These are phyloP conservation scores for Mechanitis messenoides DNA, from an alignment of 2,888 invertebrate species.

Conservation along the genomic window DNA sequence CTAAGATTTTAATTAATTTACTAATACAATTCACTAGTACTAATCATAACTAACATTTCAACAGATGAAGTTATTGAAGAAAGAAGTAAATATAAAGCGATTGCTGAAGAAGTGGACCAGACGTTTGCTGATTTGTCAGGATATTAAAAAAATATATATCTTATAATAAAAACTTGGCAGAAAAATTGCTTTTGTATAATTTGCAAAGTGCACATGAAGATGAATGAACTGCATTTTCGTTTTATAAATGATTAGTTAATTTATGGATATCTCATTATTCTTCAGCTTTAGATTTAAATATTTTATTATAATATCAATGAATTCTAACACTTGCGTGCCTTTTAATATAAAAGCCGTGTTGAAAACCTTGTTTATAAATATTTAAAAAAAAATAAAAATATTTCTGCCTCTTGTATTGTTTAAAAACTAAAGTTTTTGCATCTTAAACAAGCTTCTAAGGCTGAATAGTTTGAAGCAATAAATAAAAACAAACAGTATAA, in stretches of 20 bases:
- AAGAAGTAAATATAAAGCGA: conserved; percentile 98
- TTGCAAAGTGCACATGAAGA: conserved; percentile 30
- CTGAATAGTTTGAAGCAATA: no score
- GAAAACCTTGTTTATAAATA: neutral
- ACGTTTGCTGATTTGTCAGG: conserved; percentile 97
- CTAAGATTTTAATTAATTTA: neutral
- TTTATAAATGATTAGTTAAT: no score
- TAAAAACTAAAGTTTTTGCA: no score
- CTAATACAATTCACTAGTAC: conserved; percentile 3
- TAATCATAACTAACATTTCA: conserved; percentile 44
- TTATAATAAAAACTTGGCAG: conserved; percentile 28
- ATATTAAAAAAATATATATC: conserved; percentile 76
- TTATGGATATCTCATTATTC: no score
- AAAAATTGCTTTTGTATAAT: conserved; percentile 29
- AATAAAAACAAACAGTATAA: no score
- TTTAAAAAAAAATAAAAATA: no score
- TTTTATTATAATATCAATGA: conserved; percentile 5
- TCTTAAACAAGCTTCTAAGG: no score
- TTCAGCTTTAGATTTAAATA: no score
- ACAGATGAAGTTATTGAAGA: conserved; percentile 92
- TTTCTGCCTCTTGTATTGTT: no score
- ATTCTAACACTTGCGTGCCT: conserved; percentile 22
- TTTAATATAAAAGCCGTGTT: conserved; percentile 16
- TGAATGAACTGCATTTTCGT: neutral
- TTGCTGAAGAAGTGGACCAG: conserved; percentile 98